Evolutionary conservation across 2,797 vertebrate species (phyloP).

Genomic region (Melanotaenia maccullochi): DNA sequence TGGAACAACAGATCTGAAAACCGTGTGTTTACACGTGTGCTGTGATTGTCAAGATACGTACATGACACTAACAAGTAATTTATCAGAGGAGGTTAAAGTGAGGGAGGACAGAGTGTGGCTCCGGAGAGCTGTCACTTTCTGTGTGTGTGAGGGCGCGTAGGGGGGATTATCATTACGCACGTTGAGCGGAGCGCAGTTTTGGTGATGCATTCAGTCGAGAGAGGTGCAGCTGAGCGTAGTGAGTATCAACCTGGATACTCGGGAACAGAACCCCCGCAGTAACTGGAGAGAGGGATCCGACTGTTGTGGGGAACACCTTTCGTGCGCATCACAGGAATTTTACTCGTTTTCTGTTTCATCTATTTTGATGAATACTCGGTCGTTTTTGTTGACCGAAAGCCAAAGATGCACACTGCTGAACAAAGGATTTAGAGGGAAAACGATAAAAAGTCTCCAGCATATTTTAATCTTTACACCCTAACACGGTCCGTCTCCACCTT

Average conservation of each 20-base stretch:
- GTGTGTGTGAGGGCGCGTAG: conserved; percentile 23
- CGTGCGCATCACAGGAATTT: conserved; percentile 29
- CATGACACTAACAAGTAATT: conserved; percentile 37
- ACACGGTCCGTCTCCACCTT: neutral
- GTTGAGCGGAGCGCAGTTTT: conserved; percentile 65
- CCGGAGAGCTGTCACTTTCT: conserved; percentile 63
- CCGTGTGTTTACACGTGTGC: neutral
- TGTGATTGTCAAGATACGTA: conserved; percentile 12
- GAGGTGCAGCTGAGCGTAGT: conserved; percentile 54
- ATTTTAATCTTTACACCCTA: conserved; percentile 28
- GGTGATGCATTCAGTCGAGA: conserved; percentile 67
- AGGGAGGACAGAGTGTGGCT: conserved; percentile 32
- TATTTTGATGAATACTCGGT: conserved; percentile 23
- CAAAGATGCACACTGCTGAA: conserved; percentile 58
- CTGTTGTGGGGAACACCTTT: conserved; percentile 14
- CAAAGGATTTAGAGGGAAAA: conserved; percentile 67
- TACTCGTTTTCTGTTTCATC: conserved; percentile 13
- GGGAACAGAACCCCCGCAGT: conserved; percentile 22
- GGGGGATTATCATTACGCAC: conserved; percentile 69
- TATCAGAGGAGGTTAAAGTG: conserved; percentile 21
- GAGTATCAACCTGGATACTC: conserved; percentile 50
- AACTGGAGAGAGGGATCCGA: conserved; percentile 14
- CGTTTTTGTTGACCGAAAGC: conserved; percentile 37
- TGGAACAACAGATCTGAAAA: neutral
- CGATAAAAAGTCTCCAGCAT: conserved; percentile 2